phyloP scores from a whole-genome alignment of 2,888 invertebrate species.

The Dryocosmus kuriphilus region DNA sequence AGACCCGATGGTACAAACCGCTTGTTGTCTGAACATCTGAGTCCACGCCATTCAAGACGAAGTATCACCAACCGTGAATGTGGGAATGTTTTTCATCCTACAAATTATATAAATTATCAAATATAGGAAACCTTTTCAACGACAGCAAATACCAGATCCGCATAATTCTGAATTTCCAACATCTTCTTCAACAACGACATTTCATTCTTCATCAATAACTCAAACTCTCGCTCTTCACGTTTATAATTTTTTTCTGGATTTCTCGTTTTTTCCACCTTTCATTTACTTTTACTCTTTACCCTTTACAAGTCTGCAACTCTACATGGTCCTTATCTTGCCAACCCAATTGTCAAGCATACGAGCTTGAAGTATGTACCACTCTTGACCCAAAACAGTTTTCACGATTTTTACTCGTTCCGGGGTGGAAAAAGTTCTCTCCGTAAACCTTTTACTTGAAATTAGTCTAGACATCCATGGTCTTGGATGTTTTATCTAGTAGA shows the following conservation, averaged over 20 bases:
- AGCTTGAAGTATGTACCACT: constrained; percentile 15
- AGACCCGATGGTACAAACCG: constrained; percentile 42
- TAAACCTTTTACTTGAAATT: not conserved
- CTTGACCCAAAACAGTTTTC: constrained; percentile 36
- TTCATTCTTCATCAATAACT: not conserved
- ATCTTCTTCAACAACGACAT: not conserved
- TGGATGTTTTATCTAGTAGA: not conserved
- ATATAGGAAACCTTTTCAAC: not conserved
- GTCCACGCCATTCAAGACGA: not conserved
- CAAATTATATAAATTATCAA: not conserved
- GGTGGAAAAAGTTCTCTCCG: too few relatives aligned
- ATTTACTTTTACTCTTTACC: not conserved
- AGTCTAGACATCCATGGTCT: not conserved
- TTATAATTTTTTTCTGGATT: not conserved
- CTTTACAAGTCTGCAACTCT: not conserved
- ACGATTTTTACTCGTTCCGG: constrained; percentile 14
- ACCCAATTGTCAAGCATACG: constrained; percentile 11
- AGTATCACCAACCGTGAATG: not conserved
- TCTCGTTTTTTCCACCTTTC: not conserved
- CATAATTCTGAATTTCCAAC: not conserved
- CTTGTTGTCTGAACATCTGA: constrained; percentile 40
- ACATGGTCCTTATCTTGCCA: not conserved
- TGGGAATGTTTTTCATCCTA: not conserved
- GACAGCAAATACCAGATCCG: not conserved
- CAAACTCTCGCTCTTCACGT: not conserved